Evolutionary conservation across 2,797 vertebrate genomes (phyloP), one percentile per base, ranked within the genome.

Genomic region (Sebastes diploproa): DNA sequence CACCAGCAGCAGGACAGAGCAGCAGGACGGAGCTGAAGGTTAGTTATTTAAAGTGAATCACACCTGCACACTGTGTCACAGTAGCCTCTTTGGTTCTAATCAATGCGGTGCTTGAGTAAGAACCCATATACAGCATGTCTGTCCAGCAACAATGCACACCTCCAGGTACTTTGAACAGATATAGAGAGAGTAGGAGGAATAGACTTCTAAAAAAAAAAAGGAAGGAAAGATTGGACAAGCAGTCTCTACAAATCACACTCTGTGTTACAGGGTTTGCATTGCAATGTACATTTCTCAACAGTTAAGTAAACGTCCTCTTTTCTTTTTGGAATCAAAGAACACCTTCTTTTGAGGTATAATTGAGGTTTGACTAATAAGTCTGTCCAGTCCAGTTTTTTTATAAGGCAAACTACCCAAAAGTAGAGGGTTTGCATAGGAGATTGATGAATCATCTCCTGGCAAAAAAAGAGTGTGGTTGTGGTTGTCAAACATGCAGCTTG

Each of bases 101-200:
- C 78, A 75, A 67, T 79, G 72, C 71, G n/a, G 52, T 4, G 70
- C 63, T 60, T 84, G 55, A 78, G 64, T 58, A 61, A 75, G 58
- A 76, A 55, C 20, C 59, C 61, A 72, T 76, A 46, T 50, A 62
- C 71, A 81, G 76, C 55, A 25, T 9, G 75, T 82, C 70, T 76
- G 82, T 86, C 76, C 81, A 68, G 69, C 68, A 87, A 73, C 81
- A 81, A 63, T 13, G 66, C 79, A 88, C 87, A 85, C 87, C 85
- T 92, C 78, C 90, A 83, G 69, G 30, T 86, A 83, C 88, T 86
- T 83, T 79, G 79, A 86, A 84, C 86, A 83, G 86, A 86, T 83
- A 80, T 63, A 84, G 77, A 34, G 72, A 82, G 83, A 87, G 91
- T 93, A 78, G 90, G 93, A 85, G 92, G 88, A 86, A 81, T 3